Percentiles rank a stretch among this genome's conserved stretches.
These are phyloP conservation scores for Sclerurus mexicanus DNA, from an alignment of 2,113 vertebrate genomes.

Conservation along the genomic window DNA sequence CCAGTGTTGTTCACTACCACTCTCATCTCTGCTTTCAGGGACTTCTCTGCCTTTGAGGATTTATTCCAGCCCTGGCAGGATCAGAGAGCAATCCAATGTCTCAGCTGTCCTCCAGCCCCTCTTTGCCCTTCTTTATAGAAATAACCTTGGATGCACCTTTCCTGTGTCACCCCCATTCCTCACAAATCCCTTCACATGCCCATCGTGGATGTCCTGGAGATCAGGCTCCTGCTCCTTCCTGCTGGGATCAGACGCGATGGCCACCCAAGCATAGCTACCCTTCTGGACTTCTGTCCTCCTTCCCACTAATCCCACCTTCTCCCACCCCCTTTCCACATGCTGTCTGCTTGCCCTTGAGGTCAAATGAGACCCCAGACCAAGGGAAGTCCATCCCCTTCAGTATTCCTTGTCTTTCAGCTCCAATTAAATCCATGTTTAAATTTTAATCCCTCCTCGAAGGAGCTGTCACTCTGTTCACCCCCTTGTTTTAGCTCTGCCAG, in stretches of 20 bases:
- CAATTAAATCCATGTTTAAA: background rate
- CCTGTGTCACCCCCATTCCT: background rate
- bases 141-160: background rate
- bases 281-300: background rate
- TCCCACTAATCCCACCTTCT: background rate
- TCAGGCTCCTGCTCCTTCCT: background rate
- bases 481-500: background rate
- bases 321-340: background rate
- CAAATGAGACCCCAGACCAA: background rate
- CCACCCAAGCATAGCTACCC: too few relatives aligned
- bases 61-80: background rate
- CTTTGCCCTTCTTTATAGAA: background rate
- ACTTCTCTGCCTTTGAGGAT: background rate
- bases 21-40: background rate
- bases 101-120: background rate
- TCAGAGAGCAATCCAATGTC: background rate
- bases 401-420: too few relatives aligned
- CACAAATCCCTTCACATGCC: background rate
- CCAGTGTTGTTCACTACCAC: rapidly evolving
- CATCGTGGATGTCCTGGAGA: background rate
- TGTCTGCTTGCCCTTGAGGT: background rate
- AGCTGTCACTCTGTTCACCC: background rate
- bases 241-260: too few relatives aligned
- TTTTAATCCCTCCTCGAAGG: background rate
- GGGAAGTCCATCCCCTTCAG: background rate